Evolutionary conservation across 2,797 vertebrate genomes (phyloP), one percentile per base, ranked within the genome.

Genomic region (Orestias chungarensis): DNA sequence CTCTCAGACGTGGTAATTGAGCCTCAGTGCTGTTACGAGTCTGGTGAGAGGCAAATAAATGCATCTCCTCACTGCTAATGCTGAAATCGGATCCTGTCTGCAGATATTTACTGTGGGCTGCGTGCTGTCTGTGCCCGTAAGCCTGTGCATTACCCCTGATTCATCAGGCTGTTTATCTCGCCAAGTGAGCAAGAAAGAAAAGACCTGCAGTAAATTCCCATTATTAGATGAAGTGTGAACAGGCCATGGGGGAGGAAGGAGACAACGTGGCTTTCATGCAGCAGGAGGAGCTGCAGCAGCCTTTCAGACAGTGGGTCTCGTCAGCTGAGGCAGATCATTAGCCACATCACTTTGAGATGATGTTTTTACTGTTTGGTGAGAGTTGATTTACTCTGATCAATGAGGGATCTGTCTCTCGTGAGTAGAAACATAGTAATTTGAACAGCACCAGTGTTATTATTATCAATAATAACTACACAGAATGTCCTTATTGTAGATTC

Each of bases 81-180:
- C 83, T 5, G 92, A 91, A 93, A 93, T 88, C 83, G 66, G 87
- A 94, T 92, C 90, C 90, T 88, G 91, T 92, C 92, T 91, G 88
- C 86, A 90, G 90, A 93, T 93, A 92, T 93, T 93, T 92, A 92
- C 91, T 83, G 84, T 83, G 89, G 88, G 87, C 87, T 84, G 87
- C 73, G 46, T 78, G 86, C 83, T 88, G 92, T 86, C 91, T 90
- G 86, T 93, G 89, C 89, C 90, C 87, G 87, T 91, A 93, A 94
- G 91, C 88, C 86, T 77, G 84, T 87, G 87, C 90, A 91, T 93
- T 92, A 93, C 54, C 84, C 79, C 87, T 83, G 89, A 91, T 93
- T 93, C 93, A 93, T 94, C 91, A 94, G 89, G 79, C 87, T 92
- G 90, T 93, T 92, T 92, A 92, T 92, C 92, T 91, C 75, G 35